Base-by-base conservation (phyloP, 2,113 vertebrate genomes). In the Gobiocypris rarus region DNA sequence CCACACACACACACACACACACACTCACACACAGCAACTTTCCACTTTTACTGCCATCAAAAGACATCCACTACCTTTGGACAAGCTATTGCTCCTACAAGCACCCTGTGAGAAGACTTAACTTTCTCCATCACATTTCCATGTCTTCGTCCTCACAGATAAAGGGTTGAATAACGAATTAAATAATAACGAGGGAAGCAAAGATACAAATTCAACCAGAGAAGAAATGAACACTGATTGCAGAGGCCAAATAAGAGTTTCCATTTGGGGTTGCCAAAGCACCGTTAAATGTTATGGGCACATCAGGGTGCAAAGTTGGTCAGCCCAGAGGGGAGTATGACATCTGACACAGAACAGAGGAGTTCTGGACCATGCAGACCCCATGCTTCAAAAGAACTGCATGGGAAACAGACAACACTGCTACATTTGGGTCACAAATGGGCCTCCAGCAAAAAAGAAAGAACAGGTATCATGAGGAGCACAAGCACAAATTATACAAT, bases 221-320 rank as follows among this genome's bases (percentile, higher is more conserved):
- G 78, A 83, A 85, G 87, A 84, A 90, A 90, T 71, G 50, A 89
- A 91, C 91, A 87, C 89, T 85, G 91, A 93, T 93, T 91, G 91
- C 91, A 80, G 84, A 89, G 81, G 89, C 90, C 88, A 93, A 90
- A 89, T 93, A 94, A 95, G 92, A 94, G 84, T 95, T 95, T 95
- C 94, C 94, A 94, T 91, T 88, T 79, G 83, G 85, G 86, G 91
- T 92, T 92, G 94, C 94, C 94, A 95, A 93, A 90, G 89, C 89
- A 88, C 90, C 92, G 92, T 95, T 94, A 94, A 94, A 95, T 92
- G 91, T 94, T 95, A 94, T 93, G 91, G 94, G 93, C 93, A 92
- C 94, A 94, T 91, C 88, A 90, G 93, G 92, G 79, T 56, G 88
- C 91, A 89, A 85, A 88, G 91, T 90, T 92, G 94, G 93, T 93